Conservation (phyloP, 2,888 invertebrate species). For the Cephus spinipes region DNA sequence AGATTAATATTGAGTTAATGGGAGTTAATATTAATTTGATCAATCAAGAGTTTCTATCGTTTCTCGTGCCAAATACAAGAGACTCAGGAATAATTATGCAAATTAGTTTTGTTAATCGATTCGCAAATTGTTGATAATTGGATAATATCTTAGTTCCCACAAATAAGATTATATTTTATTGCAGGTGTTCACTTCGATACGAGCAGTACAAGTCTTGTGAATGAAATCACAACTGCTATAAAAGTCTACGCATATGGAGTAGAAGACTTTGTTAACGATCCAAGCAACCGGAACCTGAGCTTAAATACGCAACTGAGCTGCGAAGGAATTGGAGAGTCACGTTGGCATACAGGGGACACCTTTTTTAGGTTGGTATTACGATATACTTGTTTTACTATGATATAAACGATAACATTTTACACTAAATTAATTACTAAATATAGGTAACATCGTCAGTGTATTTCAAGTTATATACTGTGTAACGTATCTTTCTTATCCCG, state of each 20-base stretch:
- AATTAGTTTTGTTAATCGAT: too few relatives aligned
- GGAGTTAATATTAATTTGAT: too few relatives aligned
- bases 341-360: constrained; percentile 89
- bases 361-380: constrained; percentile 70
- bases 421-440: background rate
- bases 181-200: constrained; percentile 93
- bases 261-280: constrained; percentile 85
- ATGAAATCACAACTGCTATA: constrained; percentile 89
- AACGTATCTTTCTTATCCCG: too few relatives aligned
- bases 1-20: too few relatives aligned
- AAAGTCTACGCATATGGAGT: constrained; percentile 93
- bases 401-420: background rate
- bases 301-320: constrained; percentile 85
- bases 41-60: too few relatives aligned
- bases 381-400: background rate
- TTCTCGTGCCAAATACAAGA: too few relatives aligned
- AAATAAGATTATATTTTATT: constrained; percentile 17
- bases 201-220: constrained; percentile 82
- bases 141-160: too few relatives aligned
- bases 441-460: background rate
- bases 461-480: too few relatives aligned
- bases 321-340: constrained; percentile 80
- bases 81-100: too few relatives aligned
- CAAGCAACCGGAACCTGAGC: constrained; percentile 75
- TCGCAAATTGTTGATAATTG: too few relatives aligned